Percentiles rank a stretch among this genome's conserved stretches.
These are phyloP conservation scores for Antheraea assamensis DNA, from an alignment of 2,888 invertebrate species.

Conservation along the genomic window DNA sequence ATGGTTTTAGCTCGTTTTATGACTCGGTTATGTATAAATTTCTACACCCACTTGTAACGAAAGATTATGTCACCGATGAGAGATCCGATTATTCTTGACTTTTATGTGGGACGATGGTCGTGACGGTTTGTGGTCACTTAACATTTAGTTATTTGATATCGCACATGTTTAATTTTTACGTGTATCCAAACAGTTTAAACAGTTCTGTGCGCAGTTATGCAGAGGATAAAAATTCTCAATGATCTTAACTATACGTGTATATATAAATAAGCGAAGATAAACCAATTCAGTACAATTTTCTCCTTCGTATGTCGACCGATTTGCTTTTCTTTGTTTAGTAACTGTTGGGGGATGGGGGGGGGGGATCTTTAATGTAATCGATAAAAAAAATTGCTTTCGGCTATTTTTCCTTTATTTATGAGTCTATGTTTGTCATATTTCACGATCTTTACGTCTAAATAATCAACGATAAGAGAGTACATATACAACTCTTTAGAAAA, in stretches of 20 bases:
- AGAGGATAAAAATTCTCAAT: neutral
- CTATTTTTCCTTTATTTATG: no score
- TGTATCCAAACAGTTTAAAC: neutral
- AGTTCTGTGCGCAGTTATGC: neutral
- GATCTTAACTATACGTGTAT: neutral
- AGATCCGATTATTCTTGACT: constrained; percentile 11
- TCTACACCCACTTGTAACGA: constrained; percentile 16
- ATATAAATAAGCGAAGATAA: no score
- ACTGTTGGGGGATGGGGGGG: no score
- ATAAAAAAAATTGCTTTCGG: no score
- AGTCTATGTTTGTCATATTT: no score
- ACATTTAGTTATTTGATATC: neutral
- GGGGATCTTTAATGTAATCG: no score
- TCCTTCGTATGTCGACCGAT: no score
- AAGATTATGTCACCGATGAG: constrained; percentile 14
- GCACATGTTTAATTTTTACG: neutral
- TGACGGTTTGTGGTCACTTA: constrained; percentile 9
- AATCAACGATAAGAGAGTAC: no score
- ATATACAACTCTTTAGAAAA: no score
- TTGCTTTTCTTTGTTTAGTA: no score
- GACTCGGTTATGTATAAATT: constrained; percentile 12
- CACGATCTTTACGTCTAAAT: no score
- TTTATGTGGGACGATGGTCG: constrained; percentile 14
- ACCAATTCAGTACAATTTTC: no score
- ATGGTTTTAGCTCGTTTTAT: constrained; percentile 9